Evolutionary conservation across 2,113 vertebrate species (phyloP).

Genomic region (Semicossyphus pulcher): DNA sequence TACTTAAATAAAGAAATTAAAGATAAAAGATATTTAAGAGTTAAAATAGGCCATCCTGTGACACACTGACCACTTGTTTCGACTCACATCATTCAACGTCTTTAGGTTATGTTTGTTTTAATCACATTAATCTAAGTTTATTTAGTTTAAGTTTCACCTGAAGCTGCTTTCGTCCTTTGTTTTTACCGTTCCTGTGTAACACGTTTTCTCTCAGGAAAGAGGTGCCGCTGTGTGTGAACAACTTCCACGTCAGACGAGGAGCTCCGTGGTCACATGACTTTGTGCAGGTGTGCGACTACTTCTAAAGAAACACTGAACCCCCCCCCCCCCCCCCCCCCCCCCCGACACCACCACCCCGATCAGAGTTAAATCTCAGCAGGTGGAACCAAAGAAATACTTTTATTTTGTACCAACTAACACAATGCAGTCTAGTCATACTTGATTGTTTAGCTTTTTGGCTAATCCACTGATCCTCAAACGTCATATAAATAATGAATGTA

Average conservation of each 20-base stretch:
- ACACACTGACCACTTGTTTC: no score
- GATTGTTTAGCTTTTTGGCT: not conserved
- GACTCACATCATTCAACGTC: no score
- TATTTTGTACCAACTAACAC: not conserved
- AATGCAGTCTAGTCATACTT: not conserved
- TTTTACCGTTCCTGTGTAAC: no score
- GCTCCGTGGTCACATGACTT: slow-evolving; percentile 82
- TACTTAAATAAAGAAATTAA: no score
- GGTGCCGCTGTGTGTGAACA: slow-evolving; percentile 78
- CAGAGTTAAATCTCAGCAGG: not conserved
- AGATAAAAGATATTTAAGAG: no score
- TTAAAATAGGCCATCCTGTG: no score
- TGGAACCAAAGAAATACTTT: slow-evolving; percentile 11
- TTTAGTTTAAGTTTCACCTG: no score
- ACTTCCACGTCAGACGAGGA: slow-evolving; percentile 71
- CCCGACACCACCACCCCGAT: no score
- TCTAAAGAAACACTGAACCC: slow-evolving; percentile 2
- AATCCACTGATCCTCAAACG: not conserved
- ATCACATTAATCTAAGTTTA: no score
- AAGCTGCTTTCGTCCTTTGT: no score
- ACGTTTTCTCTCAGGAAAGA: slow-evolving; percentile 70
- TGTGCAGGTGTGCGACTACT: slow-evolving; percentile 73
- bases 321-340: no score
- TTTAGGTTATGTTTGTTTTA: no score
- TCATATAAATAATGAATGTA: not conserved